A percentile compares a stretch with the other conserved stretches of the same genome.
Evolutionary conservation across 64 coral and sea anemone species (phyloP).

Genomic region (Acropora tenuis): DNA sequence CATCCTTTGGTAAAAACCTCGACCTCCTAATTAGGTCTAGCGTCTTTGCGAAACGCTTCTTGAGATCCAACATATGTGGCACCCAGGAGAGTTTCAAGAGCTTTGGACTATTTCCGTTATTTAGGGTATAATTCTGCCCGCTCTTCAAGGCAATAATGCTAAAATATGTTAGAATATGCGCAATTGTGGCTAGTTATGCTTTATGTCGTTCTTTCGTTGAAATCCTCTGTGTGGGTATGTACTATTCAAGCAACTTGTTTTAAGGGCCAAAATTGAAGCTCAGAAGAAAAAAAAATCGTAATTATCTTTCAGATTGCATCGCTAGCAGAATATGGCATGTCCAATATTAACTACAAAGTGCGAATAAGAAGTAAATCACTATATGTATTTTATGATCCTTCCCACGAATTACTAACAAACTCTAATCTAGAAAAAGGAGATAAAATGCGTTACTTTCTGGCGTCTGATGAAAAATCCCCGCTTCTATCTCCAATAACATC

Average conservation of each 20-base stretch:
- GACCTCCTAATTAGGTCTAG: too few species aligned
- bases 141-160: background rate
- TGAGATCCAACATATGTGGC: too few species aligned
- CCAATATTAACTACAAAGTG: background rate
- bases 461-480: background rate
- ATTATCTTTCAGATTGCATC: background rate
- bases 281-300: background rate
- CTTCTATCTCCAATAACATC: background rate
- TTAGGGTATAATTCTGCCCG: background rate
- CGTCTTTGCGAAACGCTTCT: too few species aligned
- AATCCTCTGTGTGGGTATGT: background rate
- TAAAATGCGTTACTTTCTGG: conserved; percentile 1
- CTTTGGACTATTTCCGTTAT: background rate
- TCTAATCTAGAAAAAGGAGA: background rate
- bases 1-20: too few species aligned
- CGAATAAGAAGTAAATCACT: background rate
- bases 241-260: background rate
- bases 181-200: background rate
- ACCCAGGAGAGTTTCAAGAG: too few species aligned
- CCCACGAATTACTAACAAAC: background rate
- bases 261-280: background rate
- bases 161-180: background rate
- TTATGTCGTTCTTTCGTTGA: background rate
- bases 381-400: background rate
- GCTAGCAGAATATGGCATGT: background rate